Evolutionary conservation across 2,113 vertebrate genomes (phyloP).

Genomic region (Protobothrops mucrosquamatus): DNA sequence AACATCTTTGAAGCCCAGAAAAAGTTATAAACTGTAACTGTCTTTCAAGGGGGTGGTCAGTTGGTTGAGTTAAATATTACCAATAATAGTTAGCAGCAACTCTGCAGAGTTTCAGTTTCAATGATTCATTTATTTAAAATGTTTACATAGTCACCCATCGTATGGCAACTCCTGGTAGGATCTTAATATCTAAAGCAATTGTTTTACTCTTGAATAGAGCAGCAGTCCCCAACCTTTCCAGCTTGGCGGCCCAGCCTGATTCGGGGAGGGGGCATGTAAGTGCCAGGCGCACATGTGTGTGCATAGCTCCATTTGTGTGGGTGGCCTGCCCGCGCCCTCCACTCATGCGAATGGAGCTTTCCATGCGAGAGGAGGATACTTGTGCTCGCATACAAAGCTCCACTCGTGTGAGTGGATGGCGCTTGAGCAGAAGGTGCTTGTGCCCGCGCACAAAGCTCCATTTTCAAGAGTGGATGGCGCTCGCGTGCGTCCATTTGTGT

Average conservation of each 20-base stretch:
- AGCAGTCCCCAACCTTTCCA: background rate
- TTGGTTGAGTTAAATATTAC: background rate
- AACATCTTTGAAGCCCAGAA: background rate
- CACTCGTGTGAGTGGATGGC: background rate
- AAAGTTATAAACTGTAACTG: background rate
- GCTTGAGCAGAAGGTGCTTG: background rate
- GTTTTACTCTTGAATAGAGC: background rate
- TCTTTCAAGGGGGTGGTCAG: background rate
- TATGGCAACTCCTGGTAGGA: background rate
- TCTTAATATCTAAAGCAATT: background rate
- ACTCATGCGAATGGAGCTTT: background rate
- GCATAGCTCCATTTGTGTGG: background rate
- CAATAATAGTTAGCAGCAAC: background rate
- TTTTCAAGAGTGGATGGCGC: background rate
- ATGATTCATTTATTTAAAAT: background rate
- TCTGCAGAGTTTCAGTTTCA: background rate
- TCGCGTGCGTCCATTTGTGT: background rate
- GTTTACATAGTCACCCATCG: background rate
- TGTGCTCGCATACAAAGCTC: background rate
- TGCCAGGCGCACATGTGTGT: background rate
- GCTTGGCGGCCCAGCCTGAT: too few species aligned
- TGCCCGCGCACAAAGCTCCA: background rate
- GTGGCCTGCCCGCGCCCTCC: accelerated
- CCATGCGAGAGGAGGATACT: background rate
- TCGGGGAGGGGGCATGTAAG: background rate